Percentiles rank a stretch among this genome's conserved stretches.
phyloP scores from a whole-genome alignment of 2,888 invertebrate species.

The Erebia palarica region DNA sequence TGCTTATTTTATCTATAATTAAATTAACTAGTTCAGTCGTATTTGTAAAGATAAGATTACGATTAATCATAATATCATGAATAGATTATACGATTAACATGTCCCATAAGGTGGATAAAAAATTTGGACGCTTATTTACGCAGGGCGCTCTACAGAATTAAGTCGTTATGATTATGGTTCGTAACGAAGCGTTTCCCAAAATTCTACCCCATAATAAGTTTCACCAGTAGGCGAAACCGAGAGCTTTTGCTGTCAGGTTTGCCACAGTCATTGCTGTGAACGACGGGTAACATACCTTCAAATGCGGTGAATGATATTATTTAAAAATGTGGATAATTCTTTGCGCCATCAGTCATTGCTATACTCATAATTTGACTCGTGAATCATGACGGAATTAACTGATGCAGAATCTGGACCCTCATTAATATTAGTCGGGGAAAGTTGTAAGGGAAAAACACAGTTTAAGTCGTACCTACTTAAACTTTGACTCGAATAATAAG shows the following conservation, averaged over 20 bases:
- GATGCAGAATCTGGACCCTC: not conserved
- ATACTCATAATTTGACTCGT: too few species aligned
- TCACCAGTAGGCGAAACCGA: not conserved
- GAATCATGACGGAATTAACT: not conserved
- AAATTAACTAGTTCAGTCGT: slow-evolving; percentile 34
- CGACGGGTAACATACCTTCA: too few species aligned
- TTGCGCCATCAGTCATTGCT: too few species aligned
- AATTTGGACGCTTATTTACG: slow-evolving; percentile 2
- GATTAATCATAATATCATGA: slow-evolving; percentile 25
- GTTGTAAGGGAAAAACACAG: not conserved
- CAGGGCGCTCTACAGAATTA: not conserved
- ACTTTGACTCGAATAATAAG: not conserved
- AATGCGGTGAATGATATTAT: too few species aligned
- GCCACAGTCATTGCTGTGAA: too few species aligned
- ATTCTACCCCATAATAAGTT: not conserved
- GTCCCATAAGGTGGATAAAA: slow-evolving; percentile 5
- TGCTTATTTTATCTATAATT: slow-evolving; percentile 54
- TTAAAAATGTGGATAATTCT: too few species aligned
- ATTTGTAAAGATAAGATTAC: slow-evolving; percentile 31
- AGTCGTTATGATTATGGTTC: not conserved
- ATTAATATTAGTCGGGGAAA: not conserved
- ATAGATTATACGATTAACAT: slow-evolving; percentile 29
- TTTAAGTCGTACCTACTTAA: slow-evolving; percentile 6
- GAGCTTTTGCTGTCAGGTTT: too few species aligned
- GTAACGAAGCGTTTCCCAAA: not conserved